Base-by-base conservation (phyloP, 2,797 vertebrate species). In the Corythornis leucogaster region DNA sequence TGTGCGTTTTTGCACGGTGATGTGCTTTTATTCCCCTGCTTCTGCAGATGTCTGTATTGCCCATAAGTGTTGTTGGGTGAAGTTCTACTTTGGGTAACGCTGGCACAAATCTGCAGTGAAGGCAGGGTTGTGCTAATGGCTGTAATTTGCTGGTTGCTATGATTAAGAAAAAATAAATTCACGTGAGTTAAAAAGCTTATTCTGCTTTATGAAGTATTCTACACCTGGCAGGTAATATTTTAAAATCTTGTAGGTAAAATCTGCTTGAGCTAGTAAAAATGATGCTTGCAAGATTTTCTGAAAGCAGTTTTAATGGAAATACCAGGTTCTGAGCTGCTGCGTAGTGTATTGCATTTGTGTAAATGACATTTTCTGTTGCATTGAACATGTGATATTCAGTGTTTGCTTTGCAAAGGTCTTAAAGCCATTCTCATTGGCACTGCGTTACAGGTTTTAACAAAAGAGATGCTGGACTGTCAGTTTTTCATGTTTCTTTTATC, bases 191-290 rank as follows among this genome's bases (percentile, higher is more conserved):
- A 84, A 86, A 85, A 51, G 84, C 42, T 70, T 55, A 51, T 25
- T 88, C 31, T 85, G 25, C 54, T 82, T 91, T 73, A 50, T 66
- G 40, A 90, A 86, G 22, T 84, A 14, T 90, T 87, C 66, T 75
- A 67, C 46, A 85, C 83, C 61, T 83, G 84, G 46, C 17, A 22
- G 68, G 66, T 78, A 51, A 42, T 77, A 17, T 66, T 86, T 80
- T 71, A 62, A 85, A 87, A 64, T 85, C 54, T 85, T 54, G 43
- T 21, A 40, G 71, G 61, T 64, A 86, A 85, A 88, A 90, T 68
- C 30, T 92, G 35, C 68, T 80, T 55, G 43, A 89, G 42, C 67
- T 88, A 69, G 73, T 93, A 77, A 91, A 94, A 90, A 71, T 69
- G 14, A 26, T 87, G 33, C 31, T 42, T 75, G 6, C 5, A 38